Conservation (phyloP, 2,797 vertebrate genomes). For the Enteromius mattozi region DNA sequence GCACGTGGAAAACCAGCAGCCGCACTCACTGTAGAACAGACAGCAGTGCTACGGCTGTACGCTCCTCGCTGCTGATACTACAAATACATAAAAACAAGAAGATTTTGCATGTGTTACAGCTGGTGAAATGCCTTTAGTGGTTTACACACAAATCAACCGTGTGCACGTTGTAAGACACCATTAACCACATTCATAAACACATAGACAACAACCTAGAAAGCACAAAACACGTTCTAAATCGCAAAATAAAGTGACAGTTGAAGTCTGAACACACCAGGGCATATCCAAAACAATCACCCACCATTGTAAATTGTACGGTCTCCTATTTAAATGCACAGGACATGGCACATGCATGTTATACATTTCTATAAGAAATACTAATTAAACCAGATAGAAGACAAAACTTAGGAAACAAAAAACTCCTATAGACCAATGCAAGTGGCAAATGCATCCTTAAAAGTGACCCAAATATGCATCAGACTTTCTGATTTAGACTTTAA, state of each 20-base stretch:
- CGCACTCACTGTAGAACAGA: not conserved
- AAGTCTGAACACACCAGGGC: not conserved
- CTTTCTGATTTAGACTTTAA: not conserved
- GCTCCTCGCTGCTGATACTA: not conserved
- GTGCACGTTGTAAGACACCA: not conserved
- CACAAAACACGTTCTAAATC: not conserved
- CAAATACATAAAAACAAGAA: not conserved
- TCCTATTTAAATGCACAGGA: not conserved
- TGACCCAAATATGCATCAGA: not conserved
- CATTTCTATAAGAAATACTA: not conserved
- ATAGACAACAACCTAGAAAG: not conserved
- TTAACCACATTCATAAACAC: not conserved
- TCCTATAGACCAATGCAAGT: not conserved
- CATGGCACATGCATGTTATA: not conserved
- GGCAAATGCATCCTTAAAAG: not conserved
- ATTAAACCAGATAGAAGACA: not conserved
- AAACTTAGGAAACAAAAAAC: not conserved
- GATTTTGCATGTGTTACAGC: not conserved
- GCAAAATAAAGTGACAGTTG: not conserved
- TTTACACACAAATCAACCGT: not conserved
- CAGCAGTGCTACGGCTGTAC: not conserved
- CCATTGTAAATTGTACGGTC: not conserved
- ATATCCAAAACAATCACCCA: not conserved
- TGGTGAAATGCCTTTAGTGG: not conserved
- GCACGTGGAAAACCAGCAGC: conserved; percentile 19